Evolutionary conservation across 2,113 vertebrate species (phyloP), one percentile per base, ranked within the genome.

Genomic region (Neomonachus schauinslandi): DNA sequence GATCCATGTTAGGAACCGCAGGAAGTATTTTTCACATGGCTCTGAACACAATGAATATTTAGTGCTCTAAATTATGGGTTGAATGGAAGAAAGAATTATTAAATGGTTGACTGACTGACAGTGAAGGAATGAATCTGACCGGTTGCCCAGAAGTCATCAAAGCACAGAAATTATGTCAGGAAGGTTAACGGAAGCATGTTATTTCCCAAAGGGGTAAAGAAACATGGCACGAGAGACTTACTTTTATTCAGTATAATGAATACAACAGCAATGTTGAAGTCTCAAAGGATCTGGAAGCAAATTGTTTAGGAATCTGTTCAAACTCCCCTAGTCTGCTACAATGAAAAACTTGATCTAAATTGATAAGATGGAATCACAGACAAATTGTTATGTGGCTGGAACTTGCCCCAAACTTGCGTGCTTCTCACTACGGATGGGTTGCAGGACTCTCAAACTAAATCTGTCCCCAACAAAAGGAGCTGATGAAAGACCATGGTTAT

Each of bases 81-180:
- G 51, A 65, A 63, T 91, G 28, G n/a, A 80, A 79, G 69, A 82
- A 94, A 80, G 31, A 63, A 79, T 84, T 65, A 97, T 59, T 82
- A 72, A 88, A 57, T 72, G 57, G 79, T 5, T 89, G 49, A 87
- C 4, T 84, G 89, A 31, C 39, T 42, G 46, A 90, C 36, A 82
- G 39, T 22, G 55, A 92, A 95, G 71, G n/a, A 96, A 89, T 33
- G 59, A 69, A 82, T 91, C 49, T 72, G 42, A 98, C 51, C 89
- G 16, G 53, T 3, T 88, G 61, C 84, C 88, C 71, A 93, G 93
- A 95, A 94, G 57, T 95, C 85, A 87, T 82, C 74, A 76, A 84
- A 96, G 77, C 46, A 82, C 9, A 53, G 55, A 59, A 39, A 39
- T 93, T 81, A 71, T 18, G 36, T 84, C 15, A 91, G 36, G 55